phyloP scores from a whole-genome alignment of 2,113 vertebrate genomes.

The Aleadryas rufinucha region DNA sequence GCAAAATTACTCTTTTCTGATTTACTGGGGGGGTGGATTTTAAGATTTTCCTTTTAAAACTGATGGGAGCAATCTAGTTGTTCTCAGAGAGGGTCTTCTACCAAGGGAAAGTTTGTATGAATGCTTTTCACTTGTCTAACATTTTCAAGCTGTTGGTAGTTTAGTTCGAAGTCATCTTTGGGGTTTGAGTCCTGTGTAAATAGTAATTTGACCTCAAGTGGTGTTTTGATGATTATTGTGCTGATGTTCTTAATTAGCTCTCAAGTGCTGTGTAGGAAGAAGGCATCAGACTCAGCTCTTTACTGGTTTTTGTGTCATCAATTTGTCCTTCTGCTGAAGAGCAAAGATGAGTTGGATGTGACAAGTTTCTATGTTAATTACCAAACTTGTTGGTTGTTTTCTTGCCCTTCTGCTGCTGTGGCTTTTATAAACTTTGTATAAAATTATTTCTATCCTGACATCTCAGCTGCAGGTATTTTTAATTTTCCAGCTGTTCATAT shows the following conservation, averaged over 20 bases:
- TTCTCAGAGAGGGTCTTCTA: neutral
- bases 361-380: neutral
- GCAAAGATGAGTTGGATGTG: fast-evolving
- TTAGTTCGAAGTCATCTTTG: neutral
- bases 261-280: neutral
- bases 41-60: neutral
- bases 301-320: neutral
- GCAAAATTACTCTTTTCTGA: neutral
- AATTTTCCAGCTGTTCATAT: neutral
- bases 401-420: neutral
- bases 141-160: neutral
- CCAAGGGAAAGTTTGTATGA: neutral
- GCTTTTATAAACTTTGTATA: neutral
- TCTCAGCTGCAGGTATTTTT: neutral
- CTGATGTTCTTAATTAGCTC: neutral
- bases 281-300: fast-evolving
- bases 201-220: neutral
- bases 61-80: neutral
- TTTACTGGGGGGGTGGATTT: neutral
- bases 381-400: neutral
- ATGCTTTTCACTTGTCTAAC: neutral
- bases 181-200: neutral
- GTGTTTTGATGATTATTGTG: neutral
- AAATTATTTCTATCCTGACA: neutral
- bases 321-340: neutral